A percentile compares a stretch with the other conserved stretches of the same genome.
These are phyloP conservation scores for Mastomys coucha DNA, from an alignment of 2,113 vertebrate genomes.

Conservation along the genomic window DNA sequence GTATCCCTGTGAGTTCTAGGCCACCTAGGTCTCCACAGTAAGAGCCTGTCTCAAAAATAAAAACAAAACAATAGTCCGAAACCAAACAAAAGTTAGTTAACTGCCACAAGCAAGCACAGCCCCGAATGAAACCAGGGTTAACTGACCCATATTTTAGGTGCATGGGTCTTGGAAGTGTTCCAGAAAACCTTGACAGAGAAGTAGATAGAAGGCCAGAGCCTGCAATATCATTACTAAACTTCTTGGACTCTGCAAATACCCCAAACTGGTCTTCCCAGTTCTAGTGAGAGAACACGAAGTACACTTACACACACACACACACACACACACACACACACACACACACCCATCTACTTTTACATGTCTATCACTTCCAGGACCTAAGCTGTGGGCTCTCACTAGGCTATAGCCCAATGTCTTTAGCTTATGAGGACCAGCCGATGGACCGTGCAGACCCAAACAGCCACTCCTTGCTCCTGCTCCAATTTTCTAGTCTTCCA, in stretches of 20 bases:
- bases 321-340: neutral
- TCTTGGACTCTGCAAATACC: constrained; percentile 70
- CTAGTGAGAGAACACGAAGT: constrained; percentile 28
- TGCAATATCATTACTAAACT: neutral
- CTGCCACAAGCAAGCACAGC: neutral
- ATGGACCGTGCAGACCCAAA: neutral
- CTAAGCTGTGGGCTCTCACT: neutral
- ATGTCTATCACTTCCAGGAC: neutral
- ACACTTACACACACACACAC: neutral
- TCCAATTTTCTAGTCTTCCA: constrained; percentile 18
- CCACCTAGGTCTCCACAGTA: neutral
- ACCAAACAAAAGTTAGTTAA: neutral
- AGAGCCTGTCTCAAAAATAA: neutral
- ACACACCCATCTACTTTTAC: neutral
- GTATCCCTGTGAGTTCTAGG: neutral
- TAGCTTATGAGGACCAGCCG: neutral
- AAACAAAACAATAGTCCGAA: neutral
- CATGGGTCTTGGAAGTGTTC: constrained; percentile 26
- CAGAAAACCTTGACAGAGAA: constrained; percentile 30
- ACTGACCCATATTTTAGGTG: constrained; percentile 21
- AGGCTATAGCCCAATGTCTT: neutral
- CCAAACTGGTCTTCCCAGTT: constrained; percentile 75
- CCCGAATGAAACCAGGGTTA: constrained; percentile 46
- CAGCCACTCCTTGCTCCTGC: neutral
- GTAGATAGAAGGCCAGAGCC: neutral